Base-by-base conservation (phyloP, 2,888 invertebrate genomes). In the Drosophila cracens region DNA sequence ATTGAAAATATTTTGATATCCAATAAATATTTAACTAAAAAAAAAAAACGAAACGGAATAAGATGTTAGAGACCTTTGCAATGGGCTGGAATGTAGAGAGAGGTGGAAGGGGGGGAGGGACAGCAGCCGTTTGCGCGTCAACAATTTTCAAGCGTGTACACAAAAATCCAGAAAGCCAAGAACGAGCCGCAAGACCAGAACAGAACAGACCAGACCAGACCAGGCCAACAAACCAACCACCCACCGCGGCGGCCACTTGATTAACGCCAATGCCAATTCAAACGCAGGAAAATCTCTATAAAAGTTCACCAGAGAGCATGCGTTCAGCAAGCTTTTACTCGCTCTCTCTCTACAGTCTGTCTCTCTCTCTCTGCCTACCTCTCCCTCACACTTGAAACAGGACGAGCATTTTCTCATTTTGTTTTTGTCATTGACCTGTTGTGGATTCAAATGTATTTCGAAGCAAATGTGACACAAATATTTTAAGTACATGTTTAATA, bases 401-500 rank as follows among this genome's bases (percentile, higher is more conserved):
- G 87, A 83, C 58, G 36, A 61, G 56, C 38, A 53, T 54, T 59
- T 38, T 48, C 63, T 62, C 70, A 57, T 89, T 56, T 86, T 90
- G 86, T 87, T 87, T 90, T 87, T 87, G 88, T 90, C 90, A 83
- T 85, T 87, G 90, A 87, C 86, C 86, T 87, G 86, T 87, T 87
- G 86, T 87, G 82, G 69, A 69, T 56, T 56, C 27, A 21, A 66
- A 70, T 49, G 46, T 58, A 58, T 57, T 51, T 60, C 40, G 11
- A 13, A n/a, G n/a, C 16, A 46, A 58, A n/a, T 38, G 21, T 31
- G 58, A 56, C 2, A 36, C 34, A 18, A 54, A 54, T 25, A 40
- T 38, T 29, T 31, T 10, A 6, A 33, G 25, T 25, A 13, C 36
- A 36, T 21, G 46, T 57, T 43, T 7, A 36, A 43, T 27, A 34